phyloP scores from a whole-genome alignment of 2,113 vertebrate genomes.

The Gobio gobio region DNA sequence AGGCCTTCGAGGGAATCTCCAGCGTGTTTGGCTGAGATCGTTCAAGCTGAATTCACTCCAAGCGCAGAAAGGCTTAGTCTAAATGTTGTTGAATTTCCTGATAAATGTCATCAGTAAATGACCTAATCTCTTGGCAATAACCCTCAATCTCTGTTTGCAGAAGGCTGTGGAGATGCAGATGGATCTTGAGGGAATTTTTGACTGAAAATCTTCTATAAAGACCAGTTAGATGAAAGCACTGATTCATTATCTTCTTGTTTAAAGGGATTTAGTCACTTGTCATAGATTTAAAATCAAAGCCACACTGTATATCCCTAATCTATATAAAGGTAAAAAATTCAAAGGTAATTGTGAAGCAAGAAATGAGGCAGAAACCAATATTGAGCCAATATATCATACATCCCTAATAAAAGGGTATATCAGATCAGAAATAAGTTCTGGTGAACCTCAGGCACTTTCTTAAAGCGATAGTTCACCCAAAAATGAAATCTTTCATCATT shows the following conservation, averaged over 20 bases:
- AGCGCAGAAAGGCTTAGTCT: constrained; percentile 19
- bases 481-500: too few relatives aligned
- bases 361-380: too few relatives aligned
- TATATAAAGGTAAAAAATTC: neutral
- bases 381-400: too few relatives aligned
- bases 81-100: constrained; percentile 13
- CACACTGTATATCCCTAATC: neutral
- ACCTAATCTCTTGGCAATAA: neutral
- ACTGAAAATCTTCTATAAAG: neutral
- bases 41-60: neutral
- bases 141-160: constrained; percentile 22
- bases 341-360: neutral
- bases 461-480: too few relatives aligned
- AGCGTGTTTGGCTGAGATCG: neutral
- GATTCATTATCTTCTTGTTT: neutral
- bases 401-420: too few relatives aligned
- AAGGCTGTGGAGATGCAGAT: neutral
- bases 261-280: neutral
- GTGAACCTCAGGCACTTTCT: too few relatives aligned
- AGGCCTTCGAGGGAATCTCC: constrained; percentile 38
- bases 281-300: neutral
- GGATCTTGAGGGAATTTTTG: neutral
- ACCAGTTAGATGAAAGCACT: neutral
- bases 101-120: constrained; percentile 18
- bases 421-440: too few relatives aligned